Evolutionary conservation across 1,140 invertebrate genomes (phyloP).

Genomic region (Aphaenogaster ashmeadi): DNA sequence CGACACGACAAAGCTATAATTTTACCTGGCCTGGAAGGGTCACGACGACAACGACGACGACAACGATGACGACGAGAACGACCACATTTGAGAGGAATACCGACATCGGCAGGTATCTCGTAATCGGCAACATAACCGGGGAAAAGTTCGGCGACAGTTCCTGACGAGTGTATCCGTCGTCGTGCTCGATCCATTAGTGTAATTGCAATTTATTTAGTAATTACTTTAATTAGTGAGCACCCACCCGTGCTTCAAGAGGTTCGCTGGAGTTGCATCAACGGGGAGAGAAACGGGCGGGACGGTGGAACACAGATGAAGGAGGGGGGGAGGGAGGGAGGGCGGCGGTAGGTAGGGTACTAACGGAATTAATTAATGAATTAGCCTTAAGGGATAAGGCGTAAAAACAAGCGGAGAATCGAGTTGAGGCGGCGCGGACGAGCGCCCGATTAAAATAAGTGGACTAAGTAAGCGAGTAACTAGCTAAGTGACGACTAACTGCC

Average conservation of each 20-base stretch:
- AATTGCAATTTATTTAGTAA: constrained; percentile 88
- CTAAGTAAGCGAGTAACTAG: constrained; percentile 85
- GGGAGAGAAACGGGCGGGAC: constrained; percentile 40
- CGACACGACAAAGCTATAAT: constrained; percentile 30
- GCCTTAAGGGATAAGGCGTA: constrained; percentile 85
- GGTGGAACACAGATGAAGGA: constrained; percentile 55
- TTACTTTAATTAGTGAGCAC: constrained; percentile 87
- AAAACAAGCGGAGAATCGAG: constrained; percentile 86
- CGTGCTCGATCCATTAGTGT: constrained; percentile 85
- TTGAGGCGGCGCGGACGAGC: constrained; percentile 74
- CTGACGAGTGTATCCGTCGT: constrained; percentile 77
- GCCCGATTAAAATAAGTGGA: constrained; percentile 86
- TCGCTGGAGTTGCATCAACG: constrained; percentile 71
- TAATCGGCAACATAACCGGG: constrained; percentile 76
- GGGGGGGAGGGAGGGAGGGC: background rate
- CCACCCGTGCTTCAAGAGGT: constrained; percentile 73
- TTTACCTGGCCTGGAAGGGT: constrained; percentile 12
- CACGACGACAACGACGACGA: background rate
- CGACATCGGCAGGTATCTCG: constrained; percentile 63
- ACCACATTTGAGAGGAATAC: constrained; percentile 54
- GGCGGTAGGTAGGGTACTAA: constrained; percentile 78
- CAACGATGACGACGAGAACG: constrained; percentile 1
- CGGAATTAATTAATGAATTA: constrained; percentile 88
- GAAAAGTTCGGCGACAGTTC: constrained; percentile 78
- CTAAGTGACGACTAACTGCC: constrained; percentile 78